Conservation (phyloP, 2,888 invertebrate species). For the Sturmia bella region DNA sequence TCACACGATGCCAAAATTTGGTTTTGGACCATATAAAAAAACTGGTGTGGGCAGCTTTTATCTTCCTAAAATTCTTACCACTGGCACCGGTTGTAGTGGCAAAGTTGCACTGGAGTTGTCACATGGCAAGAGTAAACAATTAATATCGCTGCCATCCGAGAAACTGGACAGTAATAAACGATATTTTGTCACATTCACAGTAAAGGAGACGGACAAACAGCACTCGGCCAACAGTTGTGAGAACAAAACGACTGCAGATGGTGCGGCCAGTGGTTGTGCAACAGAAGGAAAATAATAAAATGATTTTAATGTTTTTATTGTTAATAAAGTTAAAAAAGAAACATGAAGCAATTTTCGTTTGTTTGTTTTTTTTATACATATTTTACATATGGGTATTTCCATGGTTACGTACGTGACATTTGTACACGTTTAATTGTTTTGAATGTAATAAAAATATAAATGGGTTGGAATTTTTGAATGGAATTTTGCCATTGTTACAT, state of each 20-base stretch:
- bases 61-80: conserved; percentile 86
- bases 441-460: too few relatives aligned
- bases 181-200: conserved; percentile 96
- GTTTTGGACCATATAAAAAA: conserved; percentile 84
- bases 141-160: conserved; percentile 93
- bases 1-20: conserved; percentile 89
- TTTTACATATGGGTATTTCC: too few relatives aligned
- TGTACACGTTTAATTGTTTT: too few relatives aligned
- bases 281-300: conserved; percentile 35
- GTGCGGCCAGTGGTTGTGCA: conserved; percentile 67
- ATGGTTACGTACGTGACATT: too few relatives aligned
- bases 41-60: conserved; percentile 83
- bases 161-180: conserved; percentile 93
- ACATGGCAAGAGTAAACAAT: conserved; percentile 91
- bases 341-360: too few relatives aligned
- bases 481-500: too few relatives aligned
- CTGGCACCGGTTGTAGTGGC: conserved; percentile 77
- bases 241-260: conserved; percentile 49
- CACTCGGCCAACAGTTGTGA: conserved; percentile 39
- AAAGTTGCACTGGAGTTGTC: conserved; percentile 90
- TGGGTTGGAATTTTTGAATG: too few relatives aligned
- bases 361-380: too few relatives aligned
- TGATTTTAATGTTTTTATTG: neutral
- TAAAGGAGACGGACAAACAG: conserved; percentile 85
- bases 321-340: too few relatives aligned